Evolutionary conservation across 2,888 invertebrate genomes (phyloP).

Genomic region (Malthinus flaveolus): DNA sequence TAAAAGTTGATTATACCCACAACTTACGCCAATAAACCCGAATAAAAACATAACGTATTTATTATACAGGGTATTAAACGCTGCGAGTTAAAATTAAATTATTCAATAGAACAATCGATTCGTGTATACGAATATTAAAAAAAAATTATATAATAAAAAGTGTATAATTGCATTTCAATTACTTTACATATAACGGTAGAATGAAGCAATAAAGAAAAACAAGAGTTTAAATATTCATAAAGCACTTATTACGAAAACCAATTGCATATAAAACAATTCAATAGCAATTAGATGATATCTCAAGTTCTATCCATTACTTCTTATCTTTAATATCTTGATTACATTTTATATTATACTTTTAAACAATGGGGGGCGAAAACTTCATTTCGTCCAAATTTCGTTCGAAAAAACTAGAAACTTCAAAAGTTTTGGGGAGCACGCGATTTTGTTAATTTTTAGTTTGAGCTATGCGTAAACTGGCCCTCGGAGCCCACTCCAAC

Average conservation of each 20-base stretch:
- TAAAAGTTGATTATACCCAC: too few relatives aligned
- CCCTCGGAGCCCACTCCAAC: too few relatives aligned
- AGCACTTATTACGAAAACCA: constrained; percentile 26
- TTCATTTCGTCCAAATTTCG: too few relatives aligned
- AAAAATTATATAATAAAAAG: constrained; percentile 3
- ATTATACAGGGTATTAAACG: too few relatives aligned
- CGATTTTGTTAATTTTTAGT: too few relatives aligned
- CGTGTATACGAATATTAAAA: background rate
- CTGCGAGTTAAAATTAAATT: too few relatives aligned
- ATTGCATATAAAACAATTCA: constrained; percentile 27
- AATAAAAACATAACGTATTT: too few relatives aligned
- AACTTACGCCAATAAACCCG: too few relatives aligned
- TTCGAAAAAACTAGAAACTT: too few relatives aligned
- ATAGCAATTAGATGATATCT: constrained; percentile 29
- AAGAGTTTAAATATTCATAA: constrained; percentile 23
- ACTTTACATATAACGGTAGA: constrained; percentile 13
- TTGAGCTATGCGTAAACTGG: too few relatives aligned
- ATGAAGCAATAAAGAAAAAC: constrained; percentile 26
- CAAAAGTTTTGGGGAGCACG: too few relatives aligned
- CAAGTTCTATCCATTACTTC: constrained; percentile 27
- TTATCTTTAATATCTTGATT: constrained; percentile 25
- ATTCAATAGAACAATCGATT: background rate
- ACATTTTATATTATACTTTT: constrained; percentile 23
- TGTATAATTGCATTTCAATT: constrained; percentile 23
- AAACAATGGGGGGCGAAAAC: background rate